Evolutionary conservation across 2,888 invertebrate species (phyloP).

Genomic region (Drosophila anomelani): DNA sequence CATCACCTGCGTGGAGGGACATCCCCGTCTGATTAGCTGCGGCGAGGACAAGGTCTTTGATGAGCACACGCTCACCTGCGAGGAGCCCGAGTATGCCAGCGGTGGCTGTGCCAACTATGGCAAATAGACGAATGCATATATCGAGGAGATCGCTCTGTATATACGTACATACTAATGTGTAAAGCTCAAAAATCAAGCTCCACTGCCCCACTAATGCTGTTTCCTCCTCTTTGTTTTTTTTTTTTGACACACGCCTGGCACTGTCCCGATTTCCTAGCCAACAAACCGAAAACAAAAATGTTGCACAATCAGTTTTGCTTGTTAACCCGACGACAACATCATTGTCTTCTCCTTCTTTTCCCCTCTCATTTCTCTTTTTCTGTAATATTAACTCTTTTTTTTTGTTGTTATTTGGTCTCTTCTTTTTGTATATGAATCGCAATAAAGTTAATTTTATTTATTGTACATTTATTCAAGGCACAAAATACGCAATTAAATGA

Average conservation of each 20-base stretch:
- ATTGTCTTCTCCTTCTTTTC: not conserved
- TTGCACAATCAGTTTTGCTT: constrained; percentile 39
- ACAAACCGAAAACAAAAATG: constrained; percentile 12
- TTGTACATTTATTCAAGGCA: constrained; percentile 51
- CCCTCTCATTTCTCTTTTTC: constrained; percentile 7
- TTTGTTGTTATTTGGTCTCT: constrained; percentile 17
- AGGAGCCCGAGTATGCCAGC: constrained; percentile 86
- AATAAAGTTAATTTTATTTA: constrained; percentile 77
- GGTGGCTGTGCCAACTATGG: constrained; percentile 81
- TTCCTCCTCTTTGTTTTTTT: not conserved
- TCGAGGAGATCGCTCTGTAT: constrained; percentile 50
- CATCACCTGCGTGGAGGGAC: constrained; percentile 95
- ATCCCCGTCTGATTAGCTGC: constrained; percentile 94
- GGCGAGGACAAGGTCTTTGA: constrained; percentile 95
- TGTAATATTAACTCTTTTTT: constrained; percentile 36
- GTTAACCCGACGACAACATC: constrained; percentile 11
- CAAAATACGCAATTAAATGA: constrained; percentile 1
- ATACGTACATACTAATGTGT: constrained; percentile 54
- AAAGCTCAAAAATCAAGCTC: constrained; percentile 49
- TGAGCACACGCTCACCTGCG: constrained; percentile 92
- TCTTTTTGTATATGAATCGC: constrained; percentile 55
- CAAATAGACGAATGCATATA: constrained; percentile 60
- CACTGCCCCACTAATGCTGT: constrained; percentile 5
- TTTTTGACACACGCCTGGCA: constrained; percentile 13
- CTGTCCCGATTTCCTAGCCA: constrained; percentile 23